Evolutionary conservation across 2,888 invertebrate species (phyloP).

Genomic region (Nemapogon koenigi): DNA sequence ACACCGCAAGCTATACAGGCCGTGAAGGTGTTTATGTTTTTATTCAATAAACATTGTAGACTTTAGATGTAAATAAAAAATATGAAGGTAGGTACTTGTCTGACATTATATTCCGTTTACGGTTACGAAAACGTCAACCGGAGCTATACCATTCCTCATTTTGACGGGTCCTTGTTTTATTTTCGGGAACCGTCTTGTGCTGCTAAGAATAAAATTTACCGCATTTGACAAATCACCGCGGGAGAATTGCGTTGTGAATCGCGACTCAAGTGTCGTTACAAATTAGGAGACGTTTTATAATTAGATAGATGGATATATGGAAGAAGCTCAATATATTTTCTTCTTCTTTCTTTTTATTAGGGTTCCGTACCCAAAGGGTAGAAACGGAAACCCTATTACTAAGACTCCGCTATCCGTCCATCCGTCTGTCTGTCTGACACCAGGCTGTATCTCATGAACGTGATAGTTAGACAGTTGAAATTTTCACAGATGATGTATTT

Average conservation of each 20-base stretch:
- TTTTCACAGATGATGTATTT: too few species aligned
- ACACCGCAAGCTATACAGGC: slow-evolving; percentile 16
- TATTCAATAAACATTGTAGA: slow-evolving; percentile 11
- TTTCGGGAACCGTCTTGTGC: slow-evolving; percentile 7
- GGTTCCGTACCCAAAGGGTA: too few species aligned
- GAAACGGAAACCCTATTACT: too few species aligned
- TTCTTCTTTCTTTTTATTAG: too few species aligned
- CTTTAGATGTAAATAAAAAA: background rate
- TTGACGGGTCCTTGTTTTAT: slow-evolving; percentile 7
- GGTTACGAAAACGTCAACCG: slow-evolving; percentile 4
- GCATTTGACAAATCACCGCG: slow-evolving; percentile 11
- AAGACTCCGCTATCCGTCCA: too few species aligned
- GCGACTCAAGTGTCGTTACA: too few species aligned
- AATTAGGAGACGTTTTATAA: too few species aligned
- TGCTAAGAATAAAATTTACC: slow-evolving; percentile 11
- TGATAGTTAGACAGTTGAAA: too few species aligned
- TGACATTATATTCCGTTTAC: background rate
- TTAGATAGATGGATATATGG: too few species aligned
- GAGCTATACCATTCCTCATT: slow-evolving; percentile 7
- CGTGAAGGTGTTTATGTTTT: slow-evolving; percentile 16
- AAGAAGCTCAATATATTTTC: too few species aligned
- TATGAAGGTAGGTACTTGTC: background rate
- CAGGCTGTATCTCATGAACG: too few species aligned
- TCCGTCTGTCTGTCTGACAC: too few species aligned
- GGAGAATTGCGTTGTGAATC: slow-evolving; percentile 8